Evolutionary conservation across 64 coral and sea anemone species (phyloP).

Genomic region (Stylophora pistillata): DNA sequence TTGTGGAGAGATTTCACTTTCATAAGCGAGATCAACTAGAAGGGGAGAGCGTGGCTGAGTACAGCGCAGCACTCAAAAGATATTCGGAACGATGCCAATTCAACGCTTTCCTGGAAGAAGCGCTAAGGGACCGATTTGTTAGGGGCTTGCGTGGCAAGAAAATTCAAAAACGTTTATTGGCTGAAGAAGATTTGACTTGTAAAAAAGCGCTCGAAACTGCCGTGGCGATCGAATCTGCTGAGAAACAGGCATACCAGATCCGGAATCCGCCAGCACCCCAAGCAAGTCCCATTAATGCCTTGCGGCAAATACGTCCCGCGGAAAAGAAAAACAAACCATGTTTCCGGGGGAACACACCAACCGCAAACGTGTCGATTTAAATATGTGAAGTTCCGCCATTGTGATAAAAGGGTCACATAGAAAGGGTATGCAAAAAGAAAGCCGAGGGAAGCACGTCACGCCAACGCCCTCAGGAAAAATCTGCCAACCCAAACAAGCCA

Average conservation of each 20-base stretch:
- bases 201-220: conserved; percentile 20
- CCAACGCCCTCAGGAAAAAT: too few species aligned
- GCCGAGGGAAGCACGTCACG: too few species aligned
- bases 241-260: background rate
- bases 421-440: too few species aligned
- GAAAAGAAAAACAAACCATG: too few species aligned
- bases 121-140: conserved; percentile 44
- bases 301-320: too few species aligned
- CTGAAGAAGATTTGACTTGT: conserved; percentile 17
- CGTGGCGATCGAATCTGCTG: background rate
- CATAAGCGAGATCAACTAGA: conserved; percentile 25
- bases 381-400: too few species aligned
- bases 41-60: conserved; percentile 22
- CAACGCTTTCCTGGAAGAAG: conserved; percentile 1
- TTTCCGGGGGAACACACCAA: background rate
- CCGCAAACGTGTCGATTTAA: background rate
- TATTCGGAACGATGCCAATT: conserved; percentile 35
- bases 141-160: background rate
- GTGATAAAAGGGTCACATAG: too few species aligned
- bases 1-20: conserved; percentile 54
- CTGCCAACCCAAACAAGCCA: too few species aligned
- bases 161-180: conserved; percentile 25
- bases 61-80: conserved; percentile 34
- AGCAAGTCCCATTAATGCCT: too few species aligned
- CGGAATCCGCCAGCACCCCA: too few species aligned